phyloP scores from a whole-genome alignment of 92 coral and sea anemone genomes.

The Epizoanthus ramosus region DNA sequence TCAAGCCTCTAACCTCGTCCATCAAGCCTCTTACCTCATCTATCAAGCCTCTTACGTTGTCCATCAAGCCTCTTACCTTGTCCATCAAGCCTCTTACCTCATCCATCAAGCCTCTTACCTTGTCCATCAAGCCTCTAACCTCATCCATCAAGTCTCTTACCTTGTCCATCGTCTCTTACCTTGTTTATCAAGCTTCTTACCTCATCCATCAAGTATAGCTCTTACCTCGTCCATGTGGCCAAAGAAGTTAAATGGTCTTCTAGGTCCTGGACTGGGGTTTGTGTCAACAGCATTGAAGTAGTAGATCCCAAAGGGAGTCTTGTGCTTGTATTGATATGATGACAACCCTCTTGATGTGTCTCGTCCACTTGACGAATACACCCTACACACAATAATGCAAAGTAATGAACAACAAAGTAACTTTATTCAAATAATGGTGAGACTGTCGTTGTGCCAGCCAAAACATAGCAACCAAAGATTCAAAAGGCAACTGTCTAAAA shows the following conservation, averaged over 20 bases:
- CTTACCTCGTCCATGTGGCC: conserved; percentile 89
- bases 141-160: too few relatives aligned
- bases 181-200: too few relatives aligned
- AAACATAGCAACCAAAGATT: background rate
- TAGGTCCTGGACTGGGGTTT: conserved; percentile 87
- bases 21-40: too few relatives aligned
- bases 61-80: too few relatives aligned
- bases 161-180: too few relatives aligned
- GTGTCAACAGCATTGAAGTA: conserved; percentile 93
- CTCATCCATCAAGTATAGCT: too few relatives aligned
- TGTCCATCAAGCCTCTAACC: too few relatives aligned
- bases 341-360: conserved; percentile 70
- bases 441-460: background rate
- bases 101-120: too few relatives aligned
- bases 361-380: conserved; percentile 83
- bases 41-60: too few relatives aligned
- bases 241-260: conserved; percentile 96
- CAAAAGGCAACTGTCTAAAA: background rate
- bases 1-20: too few relatives aligned
- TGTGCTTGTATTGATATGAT: conserved; percentile 82
- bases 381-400: conserved; percentile 37
- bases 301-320: conserved; percentile 83
- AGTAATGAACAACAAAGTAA: background rate
- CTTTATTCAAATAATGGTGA: background rate
- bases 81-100: too few relatives aligned